Conservation (phyloP, 2,797 vertebrate species). For the Pseudomugil gertrudae region DNA sequence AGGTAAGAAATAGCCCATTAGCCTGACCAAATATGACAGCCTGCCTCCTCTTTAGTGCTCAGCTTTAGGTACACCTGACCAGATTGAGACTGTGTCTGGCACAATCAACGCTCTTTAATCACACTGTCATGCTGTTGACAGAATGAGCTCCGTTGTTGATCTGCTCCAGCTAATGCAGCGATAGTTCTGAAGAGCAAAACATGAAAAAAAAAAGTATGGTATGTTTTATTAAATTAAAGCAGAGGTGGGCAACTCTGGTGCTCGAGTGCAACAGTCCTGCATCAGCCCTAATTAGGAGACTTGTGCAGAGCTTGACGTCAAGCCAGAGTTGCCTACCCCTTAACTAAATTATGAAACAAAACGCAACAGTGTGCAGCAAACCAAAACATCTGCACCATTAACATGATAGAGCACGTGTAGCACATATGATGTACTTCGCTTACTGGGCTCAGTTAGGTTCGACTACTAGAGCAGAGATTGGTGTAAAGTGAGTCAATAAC, state of each 20-base stretch:
- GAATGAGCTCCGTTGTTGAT: slow-evolving; percentile 21
- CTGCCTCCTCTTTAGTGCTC: slow-evolving; percentile 74
- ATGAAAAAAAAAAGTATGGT: slow-evolving; percentile 4
- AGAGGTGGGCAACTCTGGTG: too few species aligned
- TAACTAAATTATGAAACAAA: slow-evolving; percentile 2
- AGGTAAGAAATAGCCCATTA: slow-evolving; percentile 81
- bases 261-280: too few species aligned
- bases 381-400: neutral
- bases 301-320: too few species aligned
- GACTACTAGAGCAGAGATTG: neutral
- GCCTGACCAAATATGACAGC: slow-evolving; percentile 74
- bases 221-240: neutral
- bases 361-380: neutral
- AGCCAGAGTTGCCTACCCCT: too few species aligned
- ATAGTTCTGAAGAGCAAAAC: neutral
- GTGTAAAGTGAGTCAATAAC: neutral
- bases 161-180: slow-evolving; percentile 4
- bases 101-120: slow-evolving; percentile 52
- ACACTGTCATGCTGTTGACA: slow-evolving; percentile 30
- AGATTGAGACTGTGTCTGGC: slow-evolving; percentile 55
- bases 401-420: too few species aligned
- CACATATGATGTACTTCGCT: too few species aligned
- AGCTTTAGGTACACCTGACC: slow-evolving; percentile 73
- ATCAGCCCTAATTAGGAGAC: too few species aligned
- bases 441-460: slow-evolving; percentile 3